Conservation (phyloP, 2,797 vertebrate species). For the Arrhamphus sclerolepis region DNA sequence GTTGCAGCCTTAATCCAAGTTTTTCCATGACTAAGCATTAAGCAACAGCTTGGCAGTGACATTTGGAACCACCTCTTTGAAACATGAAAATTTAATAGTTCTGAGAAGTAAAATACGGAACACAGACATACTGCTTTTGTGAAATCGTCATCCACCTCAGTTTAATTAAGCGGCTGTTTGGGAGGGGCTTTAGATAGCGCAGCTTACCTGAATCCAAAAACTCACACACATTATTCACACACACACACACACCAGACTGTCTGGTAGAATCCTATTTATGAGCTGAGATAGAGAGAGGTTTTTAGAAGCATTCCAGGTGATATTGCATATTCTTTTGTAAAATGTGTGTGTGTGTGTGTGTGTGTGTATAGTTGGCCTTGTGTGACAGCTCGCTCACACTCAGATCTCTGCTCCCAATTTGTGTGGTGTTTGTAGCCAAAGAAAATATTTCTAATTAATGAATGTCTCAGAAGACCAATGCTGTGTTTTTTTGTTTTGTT, state of each 20-base stretch:
- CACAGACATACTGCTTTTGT: background rate
- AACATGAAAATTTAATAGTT: slow-evolving; percentile 20
- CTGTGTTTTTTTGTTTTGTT: slow-evolving; percentile 32
- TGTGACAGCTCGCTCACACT: background rate
- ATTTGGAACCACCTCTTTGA: slow-evolving; percentile 15
- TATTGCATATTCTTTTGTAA: slow-evolving; percentile 1
- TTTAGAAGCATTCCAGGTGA: background rate
- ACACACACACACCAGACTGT: background rate
- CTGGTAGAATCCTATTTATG: background rate
- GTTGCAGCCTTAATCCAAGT: slow-evolving; percentile 44
- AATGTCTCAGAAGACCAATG: no score
- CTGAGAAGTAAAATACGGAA: slow-evolving; percentile 2
- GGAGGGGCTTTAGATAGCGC: slow-evolving; percentile 10
- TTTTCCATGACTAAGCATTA: slow-evolving; percentile 15
- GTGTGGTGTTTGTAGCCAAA: slow-evolving; percentile 62
- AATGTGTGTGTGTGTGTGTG: no score
- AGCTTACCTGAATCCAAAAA: background rate
- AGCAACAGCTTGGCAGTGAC: slow-evolving; percentile 19
- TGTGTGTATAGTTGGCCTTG: no score
- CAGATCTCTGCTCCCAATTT: slow-evolving; percentile 28
- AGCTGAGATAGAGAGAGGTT: background rate
- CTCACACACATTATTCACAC: no score
- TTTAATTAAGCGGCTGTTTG: background rate
- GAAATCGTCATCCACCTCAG: background rate
- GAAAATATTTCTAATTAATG: slow-evolving; percentile 37